A percentile compares a stretch with the other conserved stretches of the same genome.
phyloP scores from a whole-genome alignment of 1,140 invertebrate species.

The Sitodiplosis mosellana region DNA sequence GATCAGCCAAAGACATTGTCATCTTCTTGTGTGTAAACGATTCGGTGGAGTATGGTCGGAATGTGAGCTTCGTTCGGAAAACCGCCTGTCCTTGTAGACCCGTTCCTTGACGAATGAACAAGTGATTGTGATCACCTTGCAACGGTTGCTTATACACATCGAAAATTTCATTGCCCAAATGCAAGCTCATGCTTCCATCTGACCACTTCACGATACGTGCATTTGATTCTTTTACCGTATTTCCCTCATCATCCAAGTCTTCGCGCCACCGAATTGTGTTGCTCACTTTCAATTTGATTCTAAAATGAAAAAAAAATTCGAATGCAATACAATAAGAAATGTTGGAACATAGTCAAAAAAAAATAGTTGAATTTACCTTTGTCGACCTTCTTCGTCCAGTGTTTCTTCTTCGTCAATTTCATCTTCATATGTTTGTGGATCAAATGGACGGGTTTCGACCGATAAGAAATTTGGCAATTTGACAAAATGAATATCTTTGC shows the following conservation, averaged over 20 bases:
- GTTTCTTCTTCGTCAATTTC: conserved; percentile 98
- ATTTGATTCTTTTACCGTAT: conserved; percentile 80
- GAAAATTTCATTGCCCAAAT: conserved; percentile 93
- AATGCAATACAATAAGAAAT: conserved; percentile 9
- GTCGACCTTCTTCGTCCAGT: conserved; percentile 90
- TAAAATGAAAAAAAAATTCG: too few relatives aligned
- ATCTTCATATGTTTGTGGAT: conserved; percentile 89
- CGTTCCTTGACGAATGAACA: conserved; percentile 92
- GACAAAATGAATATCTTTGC: conserved; percentile 84
- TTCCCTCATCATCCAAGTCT: conserved; percentile 63
- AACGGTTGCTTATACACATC: conserved; percentile 87
- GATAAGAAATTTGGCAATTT: conserved; percentile 87
- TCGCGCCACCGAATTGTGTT: conserved; percentile 97
- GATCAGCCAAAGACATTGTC: conserved; percentile 90
- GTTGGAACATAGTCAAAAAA: conserved; percentile 1
- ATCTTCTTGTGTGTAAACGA: conserved; percentile 98
- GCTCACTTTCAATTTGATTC: conserved; percentile 83
- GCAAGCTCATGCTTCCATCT: conserved; percentile 93
- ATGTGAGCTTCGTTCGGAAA: conserved; percentile 89
- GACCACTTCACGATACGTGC: conserved; percentile 92
- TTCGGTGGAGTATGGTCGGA: conserved; percentile 94
- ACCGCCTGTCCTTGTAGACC: conserved; percentile 95
- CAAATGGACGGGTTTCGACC: conserved; percentile 85
- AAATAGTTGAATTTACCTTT: conserved; percentile 31
- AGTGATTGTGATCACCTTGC: conserved; percentile 81